Evolutionary conservation across 2,113 vertebrate genomes (phyloP), one percentile per base, ranked within the genome.

Genomic region (Pseudopodoces humilis): DNA sequence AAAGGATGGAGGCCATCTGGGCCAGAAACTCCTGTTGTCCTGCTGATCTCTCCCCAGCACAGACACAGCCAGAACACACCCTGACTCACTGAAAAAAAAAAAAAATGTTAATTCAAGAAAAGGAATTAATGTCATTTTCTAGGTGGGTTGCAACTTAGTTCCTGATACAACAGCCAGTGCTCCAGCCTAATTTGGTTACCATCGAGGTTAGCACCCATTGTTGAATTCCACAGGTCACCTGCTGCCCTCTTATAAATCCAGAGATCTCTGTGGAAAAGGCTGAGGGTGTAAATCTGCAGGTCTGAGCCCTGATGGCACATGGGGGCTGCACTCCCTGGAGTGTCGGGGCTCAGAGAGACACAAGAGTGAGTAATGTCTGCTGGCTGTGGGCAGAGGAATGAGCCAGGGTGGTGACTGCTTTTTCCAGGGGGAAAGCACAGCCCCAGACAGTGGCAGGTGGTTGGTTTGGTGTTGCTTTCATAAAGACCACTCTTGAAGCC

Each of bases 331-430:
- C 22, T 65, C 27, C 13, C 24, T 52, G 10, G 19, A 2, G 35
- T 0, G 3, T 22, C 58, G n/a, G 65, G 53, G 52, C 44, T 68
- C 25, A 11, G 46, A 35, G 50, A 25, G 30, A 35, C 41, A 52
- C 0, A 0, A 35, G 28, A 4, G 14, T 4, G 30, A 50, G 37
- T 0, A 2, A 7, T 2, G 14, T 7, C 37, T 39, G 43, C 58
- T 35, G 56, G 67, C 67, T 37, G 13, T 0, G 59, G 71, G 76
- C 68, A 84, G 13, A 24, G 47, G 27, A 24, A 39, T 0, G 1
- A 64, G 7, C 25, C 1, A 1, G 35, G 37, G 25, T 4, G 15
- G 28, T 22, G 33, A 6, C 5, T 17, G 31, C 14, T 25, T 41
- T 5, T 37, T 74, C 67, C 23, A 30, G 27, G 19, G 25, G 33